Evolutionary conservation across 2,113 vertebrate genomes (phyloP), one percentile per base, ranked within the genome.

Genomic region (Syngnathus scovelli): DNA sequence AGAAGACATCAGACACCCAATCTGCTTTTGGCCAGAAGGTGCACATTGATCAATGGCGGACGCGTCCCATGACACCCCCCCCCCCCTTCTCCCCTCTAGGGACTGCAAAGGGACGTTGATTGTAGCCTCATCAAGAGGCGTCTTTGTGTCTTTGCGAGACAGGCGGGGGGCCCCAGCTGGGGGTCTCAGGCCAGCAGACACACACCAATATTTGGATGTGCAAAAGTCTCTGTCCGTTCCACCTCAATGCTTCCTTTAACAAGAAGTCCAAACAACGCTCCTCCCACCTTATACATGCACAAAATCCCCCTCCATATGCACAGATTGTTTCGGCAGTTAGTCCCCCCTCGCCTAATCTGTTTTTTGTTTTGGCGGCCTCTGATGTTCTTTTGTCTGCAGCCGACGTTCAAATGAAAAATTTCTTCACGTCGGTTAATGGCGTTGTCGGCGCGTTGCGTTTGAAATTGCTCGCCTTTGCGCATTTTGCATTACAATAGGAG

Each of bases 401-500:
- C 70, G 67, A 87, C 82, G 83, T 88, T 86, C 86, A 87, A 83
- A 80, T n/a, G 67, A 80, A 83, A 83, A 86, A 71, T 87, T 89
- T 88, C 85, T 90, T 83, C 36, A 23, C 70, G 1, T 18, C 37
- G 52, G 68, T 86, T 91, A 84, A 92, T 88, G 90, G 86, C 84
- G 80, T 79, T 43, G 78, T 68, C 67, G 69, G 78, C 69, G 39
- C 77, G 77, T 78, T 87, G 68, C 65, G 81, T 89, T 84, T 86
- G 86, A 90, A 86, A 84, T 80, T 11, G 71, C 77, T 41, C 48
- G 23, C 68, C 27, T 82, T 81, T 82, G 79, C 64, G 74, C 64
- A 80, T 81, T 91, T 87, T 84, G 74, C 90, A 91, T 90, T 7
- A 92, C 85, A 92, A 91, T 88, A 38, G 86, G 16, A 52, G 52